Conservation (phyloP, 2,888 invertebrate genomes). For the Arctia plantaginis region DNA sequence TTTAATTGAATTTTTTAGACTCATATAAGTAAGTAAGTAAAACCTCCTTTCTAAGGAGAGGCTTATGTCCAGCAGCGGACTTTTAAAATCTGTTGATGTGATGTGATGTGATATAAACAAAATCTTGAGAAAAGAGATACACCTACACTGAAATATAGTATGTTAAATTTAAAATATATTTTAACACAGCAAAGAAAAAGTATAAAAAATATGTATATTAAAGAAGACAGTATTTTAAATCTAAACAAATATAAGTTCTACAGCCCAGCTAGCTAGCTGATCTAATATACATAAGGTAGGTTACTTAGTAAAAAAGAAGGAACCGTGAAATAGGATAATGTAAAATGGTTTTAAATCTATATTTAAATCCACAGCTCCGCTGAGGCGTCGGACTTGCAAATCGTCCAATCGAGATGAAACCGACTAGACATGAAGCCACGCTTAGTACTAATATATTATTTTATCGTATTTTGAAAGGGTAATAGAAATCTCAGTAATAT, state of each 20-base stretch:
- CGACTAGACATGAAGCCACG: not conserved
- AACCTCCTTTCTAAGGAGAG: too few relatives aligned
- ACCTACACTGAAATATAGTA: not conserved
- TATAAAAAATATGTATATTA: too few relatives aligned
- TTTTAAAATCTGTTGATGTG: too few relatives aligned
- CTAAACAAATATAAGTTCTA: not conserved
- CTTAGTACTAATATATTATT: not conserved
- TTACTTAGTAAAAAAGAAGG: not conserved
- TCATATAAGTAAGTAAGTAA: not conserved
- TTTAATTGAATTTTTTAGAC: slow-evolving; percentile 22
- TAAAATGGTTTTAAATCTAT: not conserved
- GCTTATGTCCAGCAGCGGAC: too few relatives aligned
- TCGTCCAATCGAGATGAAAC: not conserved
- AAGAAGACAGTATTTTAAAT: too few relatives aligned
- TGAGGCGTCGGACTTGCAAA: slow-evolving; percentile 1
- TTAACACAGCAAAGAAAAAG: too few relatives aligned
- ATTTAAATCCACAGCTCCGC: not conserved
- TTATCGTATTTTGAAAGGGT: not conserved
- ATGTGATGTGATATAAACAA: too few relatives aligned
- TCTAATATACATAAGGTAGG: not conserved
- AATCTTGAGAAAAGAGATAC: not conserved
- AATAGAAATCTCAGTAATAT: not conserved
- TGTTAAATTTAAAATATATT: not conserved
- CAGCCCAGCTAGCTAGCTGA: not conserved
- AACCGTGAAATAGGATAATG: not conserved